Evolutionary conservation across 2,888 invertebrate genomes (phyloP), one percentile per base, ranked within the genome.

Genomic region (Limnephilus rhombicus): DNA sequence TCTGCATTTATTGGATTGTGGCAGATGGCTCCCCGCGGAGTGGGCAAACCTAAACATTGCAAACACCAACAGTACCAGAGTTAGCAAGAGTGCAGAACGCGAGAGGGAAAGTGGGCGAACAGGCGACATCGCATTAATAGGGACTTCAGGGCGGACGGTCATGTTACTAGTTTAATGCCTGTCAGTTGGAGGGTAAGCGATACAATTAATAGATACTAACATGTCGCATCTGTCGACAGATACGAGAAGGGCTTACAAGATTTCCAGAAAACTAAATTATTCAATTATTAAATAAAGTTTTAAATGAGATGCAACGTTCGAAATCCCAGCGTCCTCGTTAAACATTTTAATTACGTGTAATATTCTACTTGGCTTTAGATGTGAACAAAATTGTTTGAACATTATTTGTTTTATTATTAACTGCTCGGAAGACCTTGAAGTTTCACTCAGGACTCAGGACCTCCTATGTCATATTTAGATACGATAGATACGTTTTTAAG

Each of bases 41-140:
- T 80, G 88, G 80, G 88, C 88, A 80, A 89, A 89, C 18, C 80
- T 11, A 80, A 89, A 37, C 80, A 80, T 18, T 11, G 80, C 68
- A 9, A 68, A 68, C 24, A 24, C 68, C 68, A 68, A 68, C 68
- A n/a, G 68, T 53, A 53, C 53, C 18, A 53, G 15, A 53, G 53
- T 53, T 53, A 24, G 37, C 37, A 37, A 15, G 31, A 83, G 82
- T 15, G 34, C 83, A 83, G 83, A 83, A n/a, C 18, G 80, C 41
- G 88, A 89, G 80, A 89, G 88, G 68, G 68, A 68, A 68, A 68
- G 68, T 89, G 88, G 68, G 68, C 68, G 68, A 68, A n/a, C 68
- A n/a, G 88, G 88, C 88, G 88, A 89, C 88, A 24, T 53, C 31
- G 80, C 49, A 15, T 31, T 80, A 89, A 80, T 41, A 89, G 88